phyloP scores from a whole-genome alignment of 64 coral and sea anemone genomes.

The Trachythela sp. region DNA sequence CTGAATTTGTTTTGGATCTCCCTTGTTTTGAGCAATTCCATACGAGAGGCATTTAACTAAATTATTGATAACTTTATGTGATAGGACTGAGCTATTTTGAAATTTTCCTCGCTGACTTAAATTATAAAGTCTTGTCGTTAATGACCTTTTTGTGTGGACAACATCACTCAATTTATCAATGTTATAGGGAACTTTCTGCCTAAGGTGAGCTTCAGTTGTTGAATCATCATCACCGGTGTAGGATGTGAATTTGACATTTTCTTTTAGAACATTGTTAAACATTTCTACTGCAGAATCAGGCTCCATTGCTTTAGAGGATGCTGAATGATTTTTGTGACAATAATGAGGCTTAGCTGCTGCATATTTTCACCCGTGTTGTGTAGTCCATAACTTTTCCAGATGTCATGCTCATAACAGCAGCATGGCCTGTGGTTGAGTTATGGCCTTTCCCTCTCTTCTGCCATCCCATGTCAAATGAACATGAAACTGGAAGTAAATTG shows the following conservation, averaged over 20 bases:
- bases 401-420: slow-evolving; percentile 50
- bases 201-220: slow-evolving; percentile 53
- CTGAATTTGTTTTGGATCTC: no score
- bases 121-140: no score
- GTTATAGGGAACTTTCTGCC: slow-evolving; percentile 20
- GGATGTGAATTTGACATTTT: slow-evolving; percentile 47
- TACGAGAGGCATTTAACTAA: no score
- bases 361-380: slow-evolving; percentile 39
- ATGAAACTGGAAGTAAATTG: slow-evolving; percentile 6
- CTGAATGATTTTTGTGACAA: slow-evolving; percentile 62
- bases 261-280: slow-evolving; percentile 42
- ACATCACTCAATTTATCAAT: slow-evolving; percentile 40
- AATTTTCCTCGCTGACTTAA: no score
- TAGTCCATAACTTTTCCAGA: slow-evolving; percentile 63
- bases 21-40: no score
- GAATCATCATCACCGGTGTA: slow-evolving; percentile 79
- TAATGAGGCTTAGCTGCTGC: slow-evolving; percentile 52
- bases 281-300: slow-evolving; percentile 37
- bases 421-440: slow-evolving; percentile 53
- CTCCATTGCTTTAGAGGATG: slow-evolving; percentile 63
- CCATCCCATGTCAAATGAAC: slow-evolving; percentile 59
- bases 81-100: no score
- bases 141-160: no score
- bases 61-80: no score
- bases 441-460: slow-evolving; percentile 48